Base-by-base conservation (phyloP, 2,797 vertebrate species). In the Epinephelus malabaricus region DNA sequence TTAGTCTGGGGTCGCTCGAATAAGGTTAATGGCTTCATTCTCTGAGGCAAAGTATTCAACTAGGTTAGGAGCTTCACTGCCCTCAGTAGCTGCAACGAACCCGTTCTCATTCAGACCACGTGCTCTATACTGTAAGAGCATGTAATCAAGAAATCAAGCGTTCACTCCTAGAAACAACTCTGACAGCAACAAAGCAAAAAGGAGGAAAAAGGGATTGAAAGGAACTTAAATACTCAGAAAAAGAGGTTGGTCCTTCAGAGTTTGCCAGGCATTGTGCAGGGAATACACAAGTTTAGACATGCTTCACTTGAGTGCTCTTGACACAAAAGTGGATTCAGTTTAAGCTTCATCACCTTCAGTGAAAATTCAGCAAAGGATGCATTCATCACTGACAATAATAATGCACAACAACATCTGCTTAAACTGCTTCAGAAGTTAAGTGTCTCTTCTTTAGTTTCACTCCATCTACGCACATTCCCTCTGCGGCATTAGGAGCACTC, bases 1-100 rank as follows among this genome's bases (percentile, higher is more conserved):
- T 90, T 88, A 81, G 64, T 76, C 49, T 17, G 12, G 72, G 79
- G 68, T 88, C 76, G 80, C 56, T 83, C 63, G 53, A 77, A 76
- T 47, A 60, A 86, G 67, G 83, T 85, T 83, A 83, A 85, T 85
- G 50, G 49, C 51, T 72, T 78, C 61, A 58, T 69, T 89, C 72
- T 82, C 46, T 54, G 18, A 79, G 74, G 68, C 40, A 72, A 58
- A 50, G 27, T 80, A 79, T 73, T 73, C 40, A 60, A 38, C 47
- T 15, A 43, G 55, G 72, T 61, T 75, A 75, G 50, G 45, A 76
- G 64, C 56, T 23, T 5, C 38, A 74, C 6, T 58, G 18, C 19
- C n/a, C 23, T 64, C 30, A 0, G 38, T 43, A 58, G 23, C 58
- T 53, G 34, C 60, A 12, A 49, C 17, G 21, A 59, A 38, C 25